phyloP scores from a whole-genome alignment of 2,888 invertebrate species.

The Chymomyza procnemis region DNA sequence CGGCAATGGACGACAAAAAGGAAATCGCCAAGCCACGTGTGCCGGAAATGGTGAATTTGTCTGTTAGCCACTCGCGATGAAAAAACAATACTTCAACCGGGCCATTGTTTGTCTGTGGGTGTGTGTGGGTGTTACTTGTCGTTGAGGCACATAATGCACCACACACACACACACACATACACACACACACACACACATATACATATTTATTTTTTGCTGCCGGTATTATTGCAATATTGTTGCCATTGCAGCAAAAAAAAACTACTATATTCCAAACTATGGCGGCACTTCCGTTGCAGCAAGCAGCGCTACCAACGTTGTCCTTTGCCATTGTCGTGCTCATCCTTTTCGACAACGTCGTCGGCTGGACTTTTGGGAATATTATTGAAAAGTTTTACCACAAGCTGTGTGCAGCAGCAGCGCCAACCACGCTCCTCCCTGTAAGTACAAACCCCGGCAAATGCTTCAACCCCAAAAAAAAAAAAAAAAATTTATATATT shows the following conservation, averaged over 20 bases:
- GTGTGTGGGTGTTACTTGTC: background rate
- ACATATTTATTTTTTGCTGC: background rate
- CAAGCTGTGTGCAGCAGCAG: conserved; percentile 64
- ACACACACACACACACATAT: no score
- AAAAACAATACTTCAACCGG: conserved; percentile 45
- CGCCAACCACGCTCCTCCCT: conserved; percentile 17
- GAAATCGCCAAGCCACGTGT: conserved; percentile 72
- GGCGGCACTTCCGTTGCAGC: conserved; percentile 55
- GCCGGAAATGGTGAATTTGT: conserved; percentile 68
- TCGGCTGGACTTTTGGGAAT: conserved; percentile 66
- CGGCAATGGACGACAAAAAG: conserved; percentile 35
- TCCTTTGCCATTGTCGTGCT: background rate
- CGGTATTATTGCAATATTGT: conserved; percentile 59
- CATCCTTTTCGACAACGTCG: conserved; percentile 33
- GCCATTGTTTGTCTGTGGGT: conserved; percentile 14
- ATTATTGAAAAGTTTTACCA: conserved; percentile 69
- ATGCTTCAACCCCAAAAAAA: conserved; percentile 6
- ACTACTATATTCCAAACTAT: conserved; percentile 57
- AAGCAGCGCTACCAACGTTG: background rate
- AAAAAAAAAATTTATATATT: conserved; percentile 32
- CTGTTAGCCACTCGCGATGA: conserved; percentile 45
- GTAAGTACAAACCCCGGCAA: conserved; percentile 11
- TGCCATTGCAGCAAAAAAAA: conserved; percentile 52
- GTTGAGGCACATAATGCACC: conserved; percentile 2
- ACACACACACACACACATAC: no score